phyloP scores from a whole-genome alignment of 2,797 vertebrate species.

The Saxicola maurus region DNA sequence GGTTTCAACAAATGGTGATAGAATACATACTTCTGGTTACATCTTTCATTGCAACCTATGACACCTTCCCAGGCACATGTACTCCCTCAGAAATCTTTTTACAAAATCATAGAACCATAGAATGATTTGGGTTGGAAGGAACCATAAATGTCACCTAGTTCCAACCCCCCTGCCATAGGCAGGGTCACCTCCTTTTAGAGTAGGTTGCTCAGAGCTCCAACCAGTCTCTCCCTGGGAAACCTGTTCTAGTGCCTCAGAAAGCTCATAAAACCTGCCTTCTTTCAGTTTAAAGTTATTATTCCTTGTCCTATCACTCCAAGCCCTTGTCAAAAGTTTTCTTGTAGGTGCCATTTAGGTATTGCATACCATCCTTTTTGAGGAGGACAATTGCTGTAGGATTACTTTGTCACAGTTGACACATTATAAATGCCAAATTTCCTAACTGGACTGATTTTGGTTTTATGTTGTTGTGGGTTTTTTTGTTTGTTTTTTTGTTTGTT shows the following conservation, averaged over 20 bases:
- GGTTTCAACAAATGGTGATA: no score
- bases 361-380: background rate
- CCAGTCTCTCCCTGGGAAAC: background rate
- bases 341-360: fast-evolving
- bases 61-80: background rate
- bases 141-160: background rate
- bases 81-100: background rate
- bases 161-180: background rate
- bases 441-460: background rate
- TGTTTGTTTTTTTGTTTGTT: no score
- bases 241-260: background rate
- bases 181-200: background rate
- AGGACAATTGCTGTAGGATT: background rate
- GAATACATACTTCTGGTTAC: no score
- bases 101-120: background rate
- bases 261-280: background rate
- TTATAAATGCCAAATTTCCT: background rate
- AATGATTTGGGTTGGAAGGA: background rate
- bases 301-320: background rate
- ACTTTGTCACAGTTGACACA: background rate
- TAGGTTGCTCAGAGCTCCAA: background rate
- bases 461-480: background rate
- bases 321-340: background rate
- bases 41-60: no score
- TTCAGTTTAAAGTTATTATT: background rate